Conservation (phyloP, 2,113 vertebrate genomes). For the Saccopteryx leptura region DNA sequence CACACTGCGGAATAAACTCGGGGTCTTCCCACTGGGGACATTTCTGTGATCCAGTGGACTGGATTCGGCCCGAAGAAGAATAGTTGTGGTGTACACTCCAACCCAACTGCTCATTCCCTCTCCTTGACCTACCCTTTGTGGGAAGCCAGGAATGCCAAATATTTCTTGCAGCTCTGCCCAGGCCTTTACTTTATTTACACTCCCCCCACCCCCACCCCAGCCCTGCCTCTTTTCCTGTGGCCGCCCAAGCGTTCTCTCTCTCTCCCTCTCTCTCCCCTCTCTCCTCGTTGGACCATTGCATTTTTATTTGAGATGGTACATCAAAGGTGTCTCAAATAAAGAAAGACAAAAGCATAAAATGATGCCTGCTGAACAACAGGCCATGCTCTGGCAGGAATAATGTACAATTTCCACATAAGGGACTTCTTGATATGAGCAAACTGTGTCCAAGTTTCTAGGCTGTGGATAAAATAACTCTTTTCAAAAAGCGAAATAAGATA, state of each 20-base stretch:
- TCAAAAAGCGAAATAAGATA: neutral
- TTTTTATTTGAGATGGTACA: slow-evolving; percentile 54
- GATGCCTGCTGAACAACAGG: neutral
- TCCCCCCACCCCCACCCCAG: slow-evolving; percentile 64
- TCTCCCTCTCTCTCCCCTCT: slow-evolving; percentile 65
- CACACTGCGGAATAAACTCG: slow-evolving; percentile 78
- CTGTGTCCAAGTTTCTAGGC: slow-evolving; percentile 26
- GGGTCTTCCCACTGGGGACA: slow-evolving; percentile 84
- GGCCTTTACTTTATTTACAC: slow-evolving; percentile 88
- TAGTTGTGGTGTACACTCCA: slow-evolving; percentile 91
- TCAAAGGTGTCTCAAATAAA: neutral
- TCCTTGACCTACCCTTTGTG: slow-evolving; percentile 91
- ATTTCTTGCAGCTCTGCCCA: slow-evolving; percentile 89
- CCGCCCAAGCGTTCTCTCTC: slow-evolving; percentile 60
- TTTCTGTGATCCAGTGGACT: slow-evolving; percentile 83
- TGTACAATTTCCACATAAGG: fast-evolving
- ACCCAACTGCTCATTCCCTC: slow-evolving; percentile 89
- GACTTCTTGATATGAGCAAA: neutral
- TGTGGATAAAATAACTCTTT: neutral
- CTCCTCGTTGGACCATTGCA: slow-evolving; percentile 29
- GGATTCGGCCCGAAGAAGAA: slow-evolving; percentile 86
- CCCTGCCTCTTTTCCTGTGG: slow-evolving; percentile 74
- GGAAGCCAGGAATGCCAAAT: slow-evolving; percentile 91
- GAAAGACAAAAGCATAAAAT: neutral
- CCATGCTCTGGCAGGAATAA: neutral